Base-by-base conservation (phyloP, 2,797 vertebrate species). In the Leptodactylus fallax region DNA sequence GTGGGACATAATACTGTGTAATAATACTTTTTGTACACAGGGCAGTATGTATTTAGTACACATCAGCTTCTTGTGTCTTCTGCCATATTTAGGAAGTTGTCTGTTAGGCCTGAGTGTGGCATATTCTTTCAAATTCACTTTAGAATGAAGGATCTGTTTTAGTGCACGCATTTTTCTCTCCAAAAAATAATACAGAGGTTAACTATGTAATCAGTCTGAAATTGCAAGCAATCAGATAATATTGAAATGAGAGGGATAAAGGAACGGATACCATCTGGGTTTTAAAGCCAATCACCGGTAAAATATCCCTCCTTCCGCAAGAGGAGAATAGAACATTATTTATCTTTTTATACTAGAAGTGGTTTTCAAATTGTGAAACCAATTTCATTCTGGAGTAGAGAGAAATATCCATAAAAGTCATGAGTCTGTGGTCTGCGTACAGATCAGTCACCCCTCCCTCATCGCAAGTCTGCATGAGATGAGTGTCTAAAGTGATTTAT, bases 171-270 rank as follows among this genome's bases (percentile, higher is more conserved):
- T 36, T 81, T 81, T 79, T 87, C 60, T 63, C 45, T 49, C 25
- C 9, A 87, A 77, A 81, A 58, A 53, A 69, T 69, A 87, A 77
- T 51, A 61, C 67, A 78, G 78, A 82, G 83, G 86, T 85, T 87
- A 90, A 90, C 89, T 79, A 90, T 85, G 86, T 85, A 85, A 85
- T 87, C 86, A 87, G 55, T 71, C 51, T 85, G 83, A 87, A 87
- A 83, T 79, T 87, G 83, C 69, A 63, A 82, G 89, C 86, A 87
- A 90, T 87, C 83, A 90, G 89, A 87, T 90, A 87, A 87, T 90
- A 90, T 87, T 87, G 86, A 85, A 87, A 82, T 87, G 86, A 90
- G 86, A 85, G 83, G 86, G 79, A 86, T 89, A 82, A 85, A 78
- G 36, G 89, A 83, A 85, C 79, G 78, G 86, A 82, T 77, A 85